A percentile compares a stretch with the other conserved stretches of the same genome.
Evolutionary conservation across 1,140 invertebrate species (phyloP).

Genomic region (Octopus bimaculoides): DNA sequence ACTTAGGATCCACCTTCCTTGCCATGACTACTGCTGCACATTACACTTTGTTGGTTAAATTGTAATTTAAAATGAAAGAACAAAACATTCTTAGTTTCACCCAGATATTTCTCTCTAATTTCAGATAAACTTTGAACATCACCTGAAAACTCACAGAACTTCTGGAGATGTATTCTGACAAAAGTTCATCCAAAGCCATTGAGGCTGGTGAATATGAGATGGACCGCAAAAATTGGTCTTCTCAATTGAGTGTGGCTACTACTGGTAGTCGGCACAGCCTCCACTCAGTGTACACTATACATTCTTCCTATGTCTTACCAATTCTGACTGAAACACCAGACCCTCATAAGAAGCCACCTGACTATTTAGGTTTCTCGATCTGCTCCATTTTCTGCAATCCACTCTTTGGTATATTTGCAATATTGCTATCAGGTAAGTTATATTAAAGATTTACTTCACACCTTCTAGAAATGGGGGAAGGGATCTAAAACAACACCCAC

Average conservation of each 20-base stretch:
- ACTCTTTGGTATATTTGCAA: slow-evolving; percentile 42
- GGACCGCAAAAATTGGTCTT: not conserved
- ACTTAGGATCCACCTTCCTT: no score
- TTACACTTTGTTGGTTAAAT: no score
- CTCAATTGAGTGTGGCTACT: not conserved
- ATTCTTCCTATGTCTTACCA: slow-evolving; percentile 41
- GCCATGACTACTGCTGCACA: no score
- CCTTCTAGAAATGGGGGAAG: no score
- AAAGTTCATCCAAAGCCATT: not conserved
- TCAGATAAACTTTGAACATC: no score
- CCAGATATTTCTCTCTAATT: no score
- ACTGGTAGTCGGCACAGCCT: slow-evolving; percentile 36
- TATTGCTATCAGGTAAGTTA: slow-evolving; percentile 38
- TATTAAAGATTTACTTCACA: no score
- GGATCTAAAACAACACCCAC: no score
- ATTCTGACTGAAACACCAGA: slow-evolving; percentile 39
- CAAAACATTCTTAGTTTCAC: no score
- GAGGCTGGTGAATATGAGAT: slow-evolving; percentile 1
- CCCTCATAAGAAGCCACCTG: slow-evolving; percentile 31
- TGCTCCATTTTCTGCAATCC: slow-evolving; percentile 42
- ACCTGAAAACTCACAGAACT: no score
- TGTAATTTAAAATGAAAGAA: no score
- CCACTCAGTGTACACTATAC: slow-evolving; percentile 40
- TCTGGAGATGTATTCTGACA: no score
- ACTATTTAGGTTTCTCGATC: slow-evolving; percentile 42